Evolutionary conservation across 2,113 vertebrate species (phyloP).

Genomic region (Equus przewalskii): DNA sequence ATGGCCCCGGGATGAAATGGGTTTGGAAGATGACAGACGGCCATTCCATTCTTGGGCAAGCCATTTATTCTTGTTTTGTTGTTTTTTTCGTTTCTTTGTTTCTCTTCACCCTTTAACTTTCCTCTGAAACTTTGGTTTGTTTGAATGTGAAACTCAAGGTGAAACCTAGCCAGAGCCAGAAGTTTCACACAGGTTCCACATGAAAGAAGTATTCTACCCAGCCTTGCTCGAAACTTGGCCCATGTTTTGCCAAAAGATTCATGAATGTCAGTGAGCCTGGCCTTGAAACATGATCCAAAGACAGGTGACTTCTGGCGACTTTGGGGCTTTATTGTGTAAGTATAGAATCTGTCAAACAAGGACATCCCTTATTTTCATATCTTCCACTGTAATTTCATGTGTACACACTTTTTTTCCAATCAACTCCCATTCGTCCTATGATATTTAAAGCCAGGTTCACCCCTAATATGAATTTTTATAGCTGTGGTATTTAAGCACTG

Average conservation of each 20-base stretch:
- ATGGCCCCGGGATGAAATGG: background rate
- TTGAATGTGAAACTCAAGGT: conserved; percentile 65
- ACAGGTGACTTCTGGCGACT: conserved; percentile 71
- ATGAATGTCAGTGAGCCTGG: conserved; percentile 66
- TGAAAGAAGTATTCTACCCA: conserved; percentile 72
- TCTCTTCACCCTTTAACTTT: conserved; percentile 37
- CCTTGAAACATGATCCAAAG: conserved; percentile 74
- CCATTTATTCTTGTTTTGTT: background rate
- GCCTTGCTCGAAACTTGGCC: conserved; percentile 76
- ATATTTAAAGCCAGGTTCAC: conserved; percentile 58
- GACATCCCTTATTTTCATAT: conserved; percentile 1
- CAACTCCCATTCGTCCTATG: background rate
- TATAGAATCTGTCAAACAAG: conserved; percentile 55
- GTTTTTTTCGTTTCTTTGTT: background rate
- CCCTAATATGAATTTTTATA: conserved; percentile 73
- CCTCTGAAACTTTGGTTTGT: conserved; percentile 52
- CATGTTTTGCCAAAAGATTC: conserved; percentile 66
- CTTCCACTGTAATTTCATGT: conserved; percentile 14
- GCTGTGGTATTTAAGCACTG: conserved; percentile 50
- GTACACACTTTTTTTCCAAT: background rate
- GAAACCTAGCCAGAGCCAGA: conserved; percentile 51
- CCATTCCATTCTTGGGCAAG: background rate
- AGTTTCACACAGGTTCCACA: conserved; percentile 68
- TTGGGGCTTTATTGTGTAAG: conserved; percentile 50
- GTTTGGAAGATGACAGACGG: background rate